Base-by-base conservation (phyloP, 1,140 invertebrate genomes). In the Homalodisca vitripennis region DNA sequence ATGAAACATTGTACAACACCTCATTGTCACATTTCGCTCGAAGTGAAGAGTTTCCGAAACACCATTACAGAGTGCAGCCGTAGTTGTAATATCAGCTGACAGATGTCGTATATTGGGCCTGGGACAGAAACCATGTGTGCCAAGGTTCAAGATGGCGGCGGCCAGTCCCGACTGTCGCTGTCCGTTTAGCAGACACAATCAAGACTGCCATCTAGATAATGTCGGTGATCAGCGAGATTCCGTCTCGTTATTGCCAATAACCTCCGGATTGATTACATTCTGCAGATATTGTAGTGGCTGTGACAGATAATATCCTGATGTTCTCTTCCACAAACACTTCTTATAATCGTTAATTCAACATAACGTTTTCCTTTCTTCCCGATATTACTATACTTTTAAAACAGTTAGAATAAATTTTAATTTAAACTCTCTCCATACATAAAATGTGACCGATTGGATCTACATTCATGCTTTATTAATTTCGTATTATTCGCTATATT, bases 191-290 rank as follows among this genome's bases (percentile, higher is more conserved):
- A 20, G 48, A 53, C 55, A 60, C 55, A 60, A 60, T 60, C 55
- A 60, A 13, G 26, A 24, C 55, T 60, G 26, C n/a, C 55, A 30
- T 60, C 29, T 27, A 60, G 55, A 60, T 60, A 60, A 60, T 60
- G 55, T 41, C 6, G 6, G 6, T 17, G 6, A 41, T 41, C 34
- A n/a, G n/a, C n/a, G n/a, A 41, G 34, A 41, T 17, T 10, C 34
- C 6, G 34, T 10, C 6, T 17, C 17, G 6, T 41, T 41, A 41
- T 41, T 41, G 34, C 34, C 34, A 41, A 41, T 41, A 41, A 41
- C 17, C 6, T 6, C 34, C 17, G 34, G 34, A 41, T 41, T 41
- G 34, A 41, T 41, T 17, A 41, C 17, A 17, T 41, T 17, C 34
- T 17, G 34, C 17, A 10, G 17, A 41, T 41, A 17, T 41, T 41